These are phyloP conservation scores for Halisarca cf. caerulea DNA, from an alignment of 37 sponge, comb jelly and placozoan species.

Conservation along the genomic window DNA sequence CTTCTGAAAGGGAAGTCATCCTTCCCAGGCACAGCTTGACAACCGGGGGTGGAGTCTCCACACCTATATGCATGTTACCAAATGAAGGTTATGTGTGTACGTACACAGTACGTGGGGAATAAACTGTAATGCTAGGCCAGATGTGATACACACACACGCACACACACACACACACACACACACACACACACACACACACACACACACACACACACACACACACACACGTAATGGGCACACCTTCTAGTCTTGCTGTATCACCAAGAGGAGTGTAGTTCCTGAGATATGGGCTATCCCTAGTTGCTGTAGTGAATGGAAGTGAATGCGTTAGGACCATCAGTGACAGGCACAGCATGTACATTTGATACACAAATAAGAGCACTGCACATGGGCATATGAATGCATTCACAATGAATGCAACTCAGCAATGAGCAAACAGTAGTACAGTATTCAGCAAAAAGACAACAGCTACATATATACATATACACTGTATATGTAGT, in stretches of 20 bases:
- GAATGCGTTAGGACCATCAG: too few relatives aligned
- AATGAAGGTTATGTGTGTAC: background rate
- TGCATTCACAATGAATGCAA: background rate
- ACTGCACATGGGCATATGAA: background rate
- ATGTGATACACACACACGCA: background rate
- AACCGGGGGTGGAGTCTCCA: background rate
- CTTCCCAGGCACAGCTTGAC: constrained; percentile 14
- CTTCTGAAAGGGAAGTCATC: background rate
- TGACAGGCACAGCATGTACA: too few relatives aligned
- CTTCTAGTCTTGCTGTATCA: constrained; percentile 21
- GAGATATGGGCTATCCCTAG: background rate
- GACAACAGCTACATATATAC: too few relatives aligned
- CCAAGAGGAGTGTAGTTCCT: constrained; percentile 2
- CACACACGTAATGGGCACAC: background rate
- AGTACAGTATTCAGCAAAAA: too few relatives aligned
- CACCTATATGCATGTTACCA: background rate
- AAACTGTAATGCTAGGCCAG: background rate
- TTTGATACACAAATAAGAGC: background rate
- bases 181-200: background rate
- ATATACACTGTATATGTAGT: background rate
- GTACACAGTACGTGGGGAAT: background rate
- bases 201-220: background rate
- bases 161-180: background rate
- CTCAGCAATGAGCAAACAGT: too few relatives aligned
- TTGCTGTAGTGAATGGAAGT: background rate